Conservation (phyloP, 2,113 vertebrate species). For the Trochalopteron elliotii region DNA sequence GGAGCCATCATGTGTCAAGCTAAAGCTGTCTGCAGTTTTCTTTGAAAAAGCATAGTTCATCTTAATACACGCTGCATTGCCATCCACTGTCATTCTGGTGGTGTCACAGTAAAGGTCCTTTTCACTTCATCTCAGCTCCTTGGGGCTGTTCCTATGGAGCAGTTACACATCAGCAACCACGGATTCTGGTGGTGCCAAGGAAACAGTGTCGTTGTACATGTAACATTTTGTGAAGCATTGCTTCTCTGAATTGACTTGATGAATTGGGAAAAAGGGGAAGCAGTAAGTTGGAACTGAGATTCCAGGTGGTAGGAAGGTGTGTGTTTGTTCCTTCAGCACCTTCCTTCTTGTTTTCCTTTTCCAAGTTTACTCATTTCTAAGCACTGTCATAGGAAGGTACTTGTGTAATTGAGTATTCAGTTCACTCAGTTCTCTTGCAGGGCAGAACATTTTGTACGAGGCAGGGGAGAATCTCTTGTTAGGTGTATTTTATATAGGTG, state of each 20-base stretch:
- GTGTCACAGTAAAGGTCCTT: background rate
- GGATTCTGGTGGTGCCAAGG: background rate
- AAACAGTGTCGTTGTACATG: background rate
- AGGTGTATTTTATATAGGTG: background rate
- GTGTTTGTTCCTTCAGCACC: background rate
- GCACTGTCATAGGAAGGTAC: background rate
- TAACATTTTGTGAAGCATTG: background rate
- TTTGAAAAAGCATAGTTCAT: background rate
- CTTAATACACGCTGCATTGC: background rate
- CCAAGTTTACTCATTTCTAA: background rate
- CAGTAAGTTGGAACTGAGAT: background rate
- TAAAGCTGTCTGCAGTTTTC: background rate
- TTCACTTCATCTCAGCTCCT: background rate
- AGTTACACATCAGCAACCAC: background rate
- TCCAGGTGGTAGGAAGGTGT: background rate
- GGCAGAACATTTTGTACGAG: background rate
- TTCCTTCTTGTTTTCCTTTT: background rate
- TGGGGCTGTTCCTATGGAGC: background rate
- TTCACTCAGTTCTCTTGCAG: background rate
- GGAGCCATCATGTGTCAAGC: rapidly evolving
- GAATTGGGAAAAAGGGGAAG: background rate
- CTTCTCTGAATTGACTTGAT: background rate
- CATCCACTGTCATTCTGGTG: background rate
- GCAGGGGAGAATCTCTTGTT: background rate
- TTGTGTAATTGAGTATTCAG: background rate